phyloP scores from a whole-genome alignment of 2,113 vertebrate species.

The Sylvia atricapilla region DNA sequence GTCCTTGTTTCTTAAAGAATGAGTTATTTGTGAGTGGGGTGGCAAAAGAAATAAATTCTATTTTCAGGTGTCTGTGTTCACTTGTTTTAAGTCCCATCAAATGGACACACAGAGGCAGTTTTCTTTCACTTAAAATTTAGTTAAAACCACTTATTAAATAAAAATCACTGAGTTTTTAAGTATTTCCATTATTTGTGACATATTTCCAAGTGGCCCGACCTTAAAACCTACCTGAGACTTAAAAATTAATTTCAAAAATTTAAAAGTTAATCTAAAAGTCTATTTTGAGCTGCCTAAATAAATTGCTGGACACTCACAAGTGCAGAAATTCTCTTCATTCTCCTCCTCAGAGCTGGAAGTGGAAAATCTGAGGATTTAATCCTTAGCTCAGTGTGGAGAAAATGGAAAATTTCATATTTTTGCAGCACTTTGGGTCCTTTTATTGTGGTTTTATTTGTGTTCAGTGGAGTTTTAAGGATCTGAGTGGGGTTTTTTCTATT shows the following conservation, averaged over 20 bases:
- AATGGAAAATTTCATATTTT: background rate
- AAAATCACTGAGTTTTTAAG: background rate
- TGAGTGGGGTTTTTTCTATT: background rate
- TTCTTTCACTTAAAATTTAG: background rate
- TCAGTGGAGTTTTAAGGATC: background rate
- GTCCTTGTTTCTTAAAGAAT: background rate
- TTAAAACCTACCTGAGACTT: background rate
- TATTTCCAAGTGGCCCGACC: background rate
- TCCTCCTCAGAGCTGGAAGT: background rate
- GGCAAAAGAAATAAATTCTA: background rate
- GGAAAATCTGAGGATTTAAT: background rate
- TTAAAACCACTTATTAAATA: background rate
- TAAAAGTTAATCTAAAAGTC: background rate
- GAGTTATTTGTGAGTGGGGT: background rate
- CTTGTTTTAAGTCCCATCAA: background rate
- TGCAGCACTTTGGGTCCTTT: background rate
- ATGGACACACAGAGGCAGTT: background rate
- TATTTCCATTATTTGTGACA: background rate
- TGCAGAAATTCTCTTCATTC: background rate
- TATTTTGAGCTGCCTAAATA: background rate
- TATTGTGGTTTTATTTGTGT: background rate
- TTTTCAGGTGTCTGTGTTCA: background rate
- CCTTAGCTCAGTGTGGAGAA: background rate
- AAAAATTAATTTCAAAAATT: no score
- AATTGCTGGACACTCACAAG: background rate